These are phyloP conservation scores for Poeciliopsis turneri DNA, from an alignment of 2,797 vertebrate genomes.

Conservation along the genomic window DNA sequence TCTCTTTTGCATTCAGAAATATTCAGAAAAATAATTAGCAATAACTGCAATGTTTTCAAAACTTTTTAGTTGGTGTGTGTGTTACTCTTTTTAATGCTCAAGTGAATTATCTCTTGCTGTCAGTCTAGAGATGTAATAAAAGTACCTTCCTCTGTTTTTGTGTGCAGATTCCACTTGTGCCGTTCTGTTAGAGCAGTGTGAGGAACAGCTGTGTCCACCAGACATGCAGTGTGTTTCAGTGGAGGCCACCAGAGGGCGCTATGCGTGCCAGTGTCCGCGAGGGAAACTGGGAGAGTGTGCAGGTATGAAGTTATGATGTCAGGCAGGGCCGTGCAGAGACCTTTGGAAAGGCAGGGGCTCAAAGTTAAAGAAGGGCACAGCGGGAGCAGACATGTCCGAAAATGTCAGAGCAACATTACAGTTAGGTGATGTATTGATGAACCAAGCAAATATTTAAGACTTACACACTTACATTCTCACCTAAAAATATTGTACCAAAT, in stretches of 20 bases:
- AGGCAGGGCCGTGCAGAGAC: no score
- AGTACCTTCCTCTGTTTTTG: constrained; percentile 8
- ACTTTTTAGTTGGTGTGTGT: neutral
- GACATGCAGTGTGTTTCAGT: constrained; percentile 96
- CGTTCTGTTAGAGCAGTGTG: constrained; percentile 85
- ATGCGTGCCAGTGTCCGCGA: constrained; percentile 93
- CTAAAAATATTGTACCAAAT: no score
- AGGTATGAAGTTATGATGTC: constrained; percentile 73
- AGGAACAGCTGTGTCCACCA: constrained; percentile 90
- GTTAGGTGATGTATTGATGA: no score
- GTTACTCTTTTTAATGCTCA: neutral
- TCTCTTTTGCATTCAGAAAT: neutral
- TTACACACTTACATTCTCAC: no score
- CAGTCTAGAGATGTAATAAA: neutral
- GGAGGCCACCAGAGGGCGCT: constrained; percentile 86
- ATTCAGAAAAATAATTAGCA: neutral
- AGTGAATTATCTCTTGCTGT: neutral
- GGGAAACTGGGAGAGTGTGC: constrained; percentile 96
- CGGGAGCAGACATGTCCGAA: no score
- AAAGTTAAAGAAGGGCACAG: no score
- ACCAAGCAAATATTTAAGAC: no score
- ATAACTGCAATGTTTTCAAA: neutral
- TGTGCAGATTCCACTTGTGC: constrained; percentile 88
- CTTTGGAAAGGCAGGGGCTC: no score
- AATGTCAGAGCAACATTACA: no score